These are phyloP conservation scores for Holotrichia oblita DNA, from an alignment of 1,140 invertebrate species.

Conservation along the genomic window DNA sequence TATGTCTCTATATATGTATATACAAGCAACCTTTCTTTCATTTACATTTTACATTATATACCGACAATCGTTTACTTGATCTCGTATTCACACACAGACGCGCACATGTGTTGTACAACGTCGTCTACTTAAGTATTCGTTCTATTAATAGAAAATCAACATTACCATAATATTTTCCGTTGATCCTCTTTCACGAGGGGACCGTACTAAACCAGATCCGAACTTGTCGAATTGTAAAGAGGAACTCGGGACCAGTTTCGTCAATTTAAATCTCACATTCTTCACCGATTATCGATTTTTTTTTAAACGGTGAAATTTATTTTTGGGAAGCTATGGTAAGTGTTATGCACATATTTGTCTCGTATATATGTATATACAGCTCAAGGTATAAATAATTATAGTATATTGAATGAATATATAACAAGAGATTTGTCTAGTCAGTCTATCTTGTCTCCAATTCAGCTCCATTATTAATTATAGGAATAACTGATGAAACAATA, in stretches of 20 bases:
- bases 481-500: too few relatives aligned
- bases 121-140: background rate
- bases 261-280: slow-evolving; percentile 27
- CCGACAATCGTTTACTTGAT: background rate
- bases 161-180: slow-evolving; percentile 34
- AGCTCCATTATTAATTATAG: too few relatives aligned
- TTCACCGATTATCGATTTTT: slow-evolving; percentile 31
- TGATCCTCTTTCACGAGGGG: slow-evolving; percentile 20
- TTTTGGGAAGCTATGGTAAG: background rate
- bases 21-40: too few relatives aligned
- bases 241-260: slow-evolving; percentile 26
- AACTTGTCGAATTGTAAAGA: slow-evolving; percentile 16
- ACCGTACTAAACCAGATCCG: slow-evolving; percentile 22
- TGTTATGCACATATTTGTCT: background rate
- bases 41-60: background rate
- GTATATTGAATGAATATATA: too few relatives aligned
- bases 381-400: too few relatives aligned
- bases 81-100: background rate
- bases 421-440: too few relatives aligned
- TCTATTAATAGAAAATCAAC: slow-evolving; percentile 36
- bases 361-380: background rate
- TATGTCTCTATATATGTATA: too few relatives aligned
- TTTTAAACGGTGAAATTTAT: slow-evolving; percentile 32
- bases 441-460: too few relatives aligned
- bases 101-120: background rate